Evolutionary conservation across 2,888 invertebrate species (phyloP).

Genomic region (Pomacea canaliculata): DNA sequence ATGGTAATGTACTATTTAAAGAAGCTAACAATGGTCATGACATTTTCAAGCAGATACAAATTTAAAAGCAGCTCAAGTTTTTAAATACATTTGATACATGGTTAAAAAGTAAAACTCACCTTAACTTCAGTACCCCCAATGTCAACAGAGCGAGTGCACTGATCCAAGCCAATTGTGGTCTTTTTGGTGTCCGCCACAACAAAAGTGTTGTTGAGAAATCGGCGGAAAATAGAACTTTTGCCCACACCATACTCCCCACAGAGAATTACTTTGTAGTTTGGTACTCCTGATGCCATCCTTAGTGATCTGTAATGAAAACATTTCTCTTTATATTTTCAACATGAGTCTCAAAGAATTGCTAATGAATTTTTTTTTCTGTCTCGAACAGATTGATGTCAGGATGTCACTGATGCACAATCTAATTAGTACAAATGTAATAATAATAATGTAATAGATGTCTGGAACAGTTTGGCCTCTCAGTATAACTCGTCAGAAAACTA

Average conservation of each 20-base stretch:
- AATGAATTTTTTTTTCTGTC: neutral
- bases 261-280: slow-evolving; percentile 83
- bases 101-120: slow-evolving; percentile 72
- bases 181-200: slow-evolving; percentile 83
- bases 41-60: too few relatives aligned
- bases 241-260: slow-evolving; percentile 97
- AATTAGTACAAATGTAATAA: too few relatives aligned
- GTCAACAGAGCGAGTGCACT: slow-evolving; percentile 85
- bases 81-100: too few relatives aligned
- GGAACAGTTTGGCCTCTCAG: too few relatives aligned
- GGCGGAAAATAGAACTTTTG: slow-evolving; percentile 91
- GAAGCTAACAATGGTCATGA: too few relatives aligned
- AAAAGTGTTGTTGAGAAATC: slow-evolving; percentile 91
- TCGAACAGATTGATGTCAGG: too few relatives aligned
- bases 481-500: too few relatives aligned
- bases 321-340: neutral
- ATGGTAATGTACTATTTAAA: too few relatives aligned
- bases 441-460: too few relatives aligned
- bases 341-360: neutral
- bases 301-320: slow-evolving; percentile 29
- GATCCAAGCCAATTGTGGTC: slow-evolving; percentile 92
- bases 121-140: slow-evolving; percentile 83
- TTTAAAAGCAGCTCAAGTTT: too few relatives aligned
- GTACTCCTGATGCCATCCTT: slow-evolving; percentile 62
- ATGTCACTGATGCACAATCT: too few relatives aligned